Conservation (phyloP, 2,797 vertebrate genomes). For the Myotis myotis region DNA sequence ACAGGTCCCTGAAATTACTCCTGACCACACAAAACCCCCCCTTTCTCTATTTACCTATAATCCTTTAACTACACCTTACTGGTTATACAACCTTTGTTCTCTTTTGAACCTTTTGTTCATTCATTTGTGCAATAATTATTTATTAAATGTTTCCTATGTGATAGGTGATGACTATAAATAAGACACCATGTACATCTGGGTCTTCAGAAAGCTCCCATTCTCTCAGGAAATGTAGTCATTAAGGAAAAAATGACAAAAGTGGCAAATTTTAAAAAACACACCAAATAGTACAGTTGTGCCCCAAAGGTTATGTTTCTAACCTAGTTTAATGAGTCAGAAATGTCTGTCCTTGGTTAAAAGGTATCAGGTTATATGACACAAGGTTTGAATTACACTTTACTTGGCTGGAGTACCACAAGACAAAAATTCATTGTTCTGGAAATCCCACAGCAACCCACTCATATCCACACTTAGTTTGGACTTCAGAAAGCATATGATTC, state of each 20-base stretch:
- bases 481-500: conserved; percentile 20
- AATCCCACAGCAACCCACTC: conserved; percentile 28
- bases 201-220: conserved; percentile 2
- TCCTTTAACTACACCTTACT: not conserved
- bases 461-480: not conserved
- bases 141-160: conserved; percentile 33
- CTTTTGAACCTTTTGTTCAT: conserved; percentile 38
- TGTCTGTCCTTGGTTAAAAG: conserved; percentile 16
- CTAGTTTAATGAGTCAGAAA: conserved; percentile 13
- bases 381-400: conserved; percentile 1
- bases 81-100: not conserved
- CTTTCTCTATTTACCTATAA: not conserved
- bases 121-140: conserved; percentile 41
- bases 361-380: conserved; percentile 10
- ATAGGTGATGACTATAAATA: conserved; percentile 35
- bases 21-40: not conserved
- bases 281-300: not conserved
- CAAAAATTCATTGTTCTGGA: conserved; percentile 23
- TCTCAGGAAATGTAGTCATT: not conserved
- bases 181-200: not conserved
- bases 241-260: conserved; percentile 16
- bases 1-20: not conserved
- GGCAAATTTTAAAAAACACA: conserved; percentile 1
- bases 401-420: conserved; percentile 1
- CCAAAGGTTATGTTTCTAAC: not conserved